phyloP scores from a whole-genome alignment of 2,113 vertebrate genomes.

The Leptobrachium ailaonicum region DNA sequence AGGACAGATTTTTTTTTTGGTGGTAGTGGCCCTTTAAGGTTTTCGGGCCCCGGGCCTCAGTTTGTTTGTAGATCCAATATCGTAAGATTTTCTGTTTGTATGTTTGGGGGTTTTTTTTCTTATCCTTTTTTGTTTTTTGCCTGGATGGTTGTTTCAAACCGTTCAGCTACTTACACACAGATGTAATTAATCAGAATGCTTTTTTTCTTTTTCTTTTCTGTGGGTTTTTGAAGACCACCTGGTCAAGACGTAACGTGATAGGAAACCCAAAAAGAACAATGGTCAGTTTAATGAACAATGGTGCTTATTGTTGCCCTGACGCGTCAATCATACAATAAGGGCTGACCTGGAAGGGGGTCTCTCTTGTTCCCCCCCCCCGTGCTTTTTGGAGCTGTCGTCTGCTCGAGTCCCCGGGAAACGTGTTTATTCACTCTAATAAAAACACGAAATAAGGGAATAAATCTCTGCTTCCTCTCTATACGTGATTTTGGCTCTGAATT shows the following conservation, averaged over 20 bases:
- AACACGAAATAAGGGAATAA: constrained; percentile 69
- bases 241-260: constrained; percentile 54
- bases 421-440: constrained; percentile 77
- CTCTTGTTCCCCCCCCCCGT: constrained; percentile 44
- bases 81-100: too few species aligned
- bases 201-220: neutral
- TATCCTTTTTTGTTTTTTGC: neutral
- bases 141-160: constrained; percentile 9
- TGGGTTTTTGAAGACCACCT: constrained; percentile 51
- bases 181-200: constrained; percentile 56
- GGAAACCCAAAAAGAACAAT: constrained; percentile 48
- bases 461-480: constrained; percentile 58
- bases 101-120: too few species aligned
- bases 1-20: too few species aligned
- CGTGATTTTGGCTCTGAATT: neutral
- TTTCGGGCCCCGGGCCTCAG: neutral
- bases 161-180: constrained; percentile 53
- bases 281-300: constrained; percentile 56
- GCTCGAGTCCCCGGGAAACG: constrained; percentile 55
- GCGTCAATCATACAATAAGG: constrained; percentile 55
- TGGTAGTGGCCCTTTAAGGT: too few species aligned
- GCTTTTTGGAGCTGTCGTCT: constrained; percentile 52
- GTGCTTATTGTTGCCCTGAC: constrained; percentile 54
- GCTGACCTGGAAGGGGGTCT: constrained; percentile 18
- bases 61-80: neutral